These are phyloP conservation scores for Phalacrocorax carbo DNA, from an alignment of 2,113 vertebrate genomes.

Conservation along the genomic window DNA sequence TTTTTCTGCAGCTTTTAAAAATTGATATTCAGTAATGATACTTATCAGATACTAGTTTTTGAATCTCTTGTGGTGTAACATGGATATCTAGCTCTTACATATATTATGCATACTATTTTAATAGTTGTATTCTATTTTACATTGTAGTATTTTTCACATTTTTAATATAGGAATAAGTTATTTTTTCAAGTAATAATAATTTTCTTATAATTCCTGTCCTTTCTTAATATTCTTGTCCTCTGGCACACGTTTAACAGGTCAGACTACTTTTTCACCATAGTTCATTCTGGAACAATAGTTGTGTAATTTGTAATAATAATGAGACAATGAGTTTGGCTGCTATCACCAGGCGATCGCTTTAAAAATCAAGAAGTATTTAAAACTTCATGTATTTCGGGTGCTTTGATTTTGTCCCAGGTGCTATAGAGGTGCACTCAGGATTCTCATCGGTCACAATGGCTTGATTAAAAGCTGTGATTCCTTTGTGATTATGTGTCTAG, in stretches of 20 bases:
- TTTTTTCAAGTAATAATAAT: neutral
- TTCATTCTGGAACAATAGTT: neutral
- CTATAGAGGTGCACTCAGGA: neutral
- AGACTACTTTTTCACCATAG: neutral
- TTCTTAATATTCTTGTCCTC: neutral
- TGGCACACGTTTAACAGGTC: neutral
- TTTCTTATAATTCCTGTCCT: neutral
- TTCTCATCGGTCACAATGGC: accelerated
- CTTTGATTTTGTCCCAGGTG: neutral
- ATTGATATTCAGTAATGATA: neutral
- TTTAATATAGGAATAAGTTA: neutral
- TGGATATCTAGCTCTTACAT: neutral
- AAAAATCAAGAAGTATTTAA: neutral
- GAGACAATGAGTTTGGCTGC: neutral
- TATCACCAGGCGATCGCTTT: neutral
- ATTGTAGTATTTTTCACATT: neutral
- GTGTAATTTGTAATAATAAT: neutral
- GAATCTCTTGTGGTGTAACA: neutral
- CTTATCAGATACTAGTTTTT: neutral
- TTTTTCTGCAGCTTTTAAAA: neutral
- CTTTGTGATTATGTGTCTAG: neutral
- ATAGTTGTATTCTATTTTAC: neutral
- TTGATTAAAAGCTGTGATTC: neutral
- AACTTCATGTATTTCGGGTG: neutral
- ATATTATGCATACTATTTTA: neutral